These are phyloP conservation scores for Morpho achilles DNA, from an alignment of 2,888 invertebrate genomes.

Conservation along the genomic window DNA sequence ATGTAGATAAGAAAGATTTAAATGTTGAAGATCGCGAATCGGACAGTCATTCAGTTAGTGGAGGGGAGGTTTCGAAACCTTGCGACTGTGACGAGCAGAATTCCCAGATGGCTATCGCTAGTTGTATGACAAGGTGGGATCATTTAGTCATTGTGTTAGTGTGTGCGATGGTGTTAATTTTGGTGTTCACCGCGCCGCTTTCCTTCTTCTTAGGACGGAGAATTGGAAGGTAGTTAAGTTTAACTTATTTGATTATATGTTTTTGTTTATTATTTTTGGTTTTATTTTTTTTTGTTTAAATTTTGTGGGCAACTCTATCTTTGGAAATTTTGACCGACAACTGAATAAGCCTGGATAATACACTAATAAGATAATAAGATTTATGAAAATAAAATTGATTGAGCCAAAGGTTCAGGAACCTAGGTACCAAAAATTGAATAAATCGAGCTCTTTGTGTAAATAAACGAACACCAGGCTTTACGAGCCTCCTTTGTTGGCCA, in stretches of 20 bases:
- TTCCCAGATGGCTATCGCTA: conserved; percentile 1
- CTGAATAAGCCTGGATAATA: too few relatives aligned
- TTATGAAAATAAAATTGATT: too few relatives aligned
- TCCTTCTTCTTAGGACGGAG: conserved; percentile 32
- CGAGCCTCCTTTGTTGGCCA: too few relatives aligned
- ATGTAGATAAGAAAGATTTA: conserved; percentile 16
- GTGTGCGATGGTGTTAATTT: conserved; percentile 34
- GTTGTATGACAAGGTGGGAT: conserved; percentile 31
- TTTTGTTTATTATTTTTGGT: conserved; percentile 25
- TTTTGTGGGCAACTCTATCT: background rate
- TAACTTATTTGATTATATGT: conserved; percentile 32
- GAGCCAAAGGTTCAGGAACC: too few relatives aligned
- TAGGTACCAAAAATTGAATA: too few relatives aligned
- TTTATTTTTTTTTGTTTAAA: conserved; percentile 26
- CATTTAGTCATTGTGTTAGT: conserved; percentile 39
- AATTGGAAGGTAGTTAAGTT: conserved; percentile 34
- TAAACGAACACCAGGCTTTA: too few relatives aligned
- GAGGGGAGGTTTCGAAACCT: background rate
- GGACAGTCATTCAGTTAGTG: background rate
- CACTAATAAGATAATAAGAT: too few relatives aligned
- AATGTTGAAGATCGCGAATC: background rate
- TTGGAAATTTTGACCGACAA: background rate
- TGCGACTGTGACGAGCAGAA: conserved; percentile 1
- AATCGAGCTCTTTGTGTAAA: too few relatives aligned
- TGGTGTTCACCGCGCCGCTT: conserved; percentile 40